Conservation (phyloP, 2,797 vertebrate species). For the Heteromormyrus szaboi region DNA sequence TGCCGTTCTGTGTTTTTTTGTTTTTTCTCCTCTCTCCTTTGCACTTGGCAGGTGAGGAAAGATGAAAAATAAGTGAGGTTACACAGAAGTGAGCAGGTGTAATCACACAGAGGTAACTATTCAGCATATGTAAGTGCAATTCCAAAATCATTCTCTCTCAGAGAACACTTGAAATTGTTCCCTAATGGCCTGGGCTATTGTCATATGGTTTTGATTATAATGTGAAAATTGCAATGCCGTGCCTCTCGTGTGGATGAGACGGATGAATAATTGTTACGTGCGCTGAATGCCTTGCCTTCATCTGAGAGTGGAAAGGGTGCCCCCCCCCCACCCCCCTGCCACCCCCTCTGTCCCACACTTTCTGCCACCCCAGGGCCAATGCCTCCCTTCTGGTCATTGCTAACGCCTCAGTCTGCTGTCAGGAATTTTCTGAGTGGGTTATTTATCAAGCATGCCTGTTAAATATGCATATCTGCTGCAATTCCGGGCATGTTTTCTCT, state of each 20-base stretch:
- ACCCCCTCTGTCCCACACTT: background rate
- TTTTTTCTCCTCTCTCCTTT: constrained; percentile 15
- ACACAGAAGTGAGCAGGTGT: constrained; percentile 69
- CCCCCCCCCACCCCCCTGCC: constrained; percentile 10
- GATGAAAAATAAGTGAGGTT: constrained; percentile 44
- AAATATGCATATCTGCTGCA: constrained; percentile 44
- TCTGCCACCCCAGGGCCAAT: background rate
- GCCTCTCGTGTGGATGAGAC: constrained; percentile 76
- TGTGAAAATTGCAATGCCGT: constrained; percentile 78
- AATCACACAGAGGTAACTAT: constrained; percentile 71
- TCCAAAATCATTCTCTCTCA: constrained; percentile 82
- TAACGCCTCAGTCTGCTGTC: constrained; percentile 57
- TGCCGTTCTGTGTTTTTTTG: constrained; percentile 5
- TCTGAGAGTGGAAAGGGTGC: constrained; percentile 52
- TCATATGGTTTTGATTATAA: constrained; percentile 86
- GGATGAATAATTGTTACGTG: constrained; percentile 81
- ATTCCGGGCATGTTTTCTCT: constrained; percentile 30
- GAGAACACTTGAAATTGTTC: constrained; percentile 82
- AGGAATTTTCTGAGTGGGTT: constrained; percentile 54
- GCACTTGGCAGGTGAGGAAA: constrained; percentile 38
- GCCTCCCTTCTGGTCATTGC: constrained; percentile 54
- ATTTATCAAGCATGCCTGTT: constrained; percentile 55
- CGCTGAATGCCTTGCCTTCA: constrained; percentile 59
- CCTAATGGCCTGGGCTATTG: constrained; percentile 80
- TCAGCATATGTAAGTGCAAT: constrained; percentile 83